Evolutionary conservation across 2,797 vertebrate species (phyloP).

Genomic region (Morus bassanus): DNA sequence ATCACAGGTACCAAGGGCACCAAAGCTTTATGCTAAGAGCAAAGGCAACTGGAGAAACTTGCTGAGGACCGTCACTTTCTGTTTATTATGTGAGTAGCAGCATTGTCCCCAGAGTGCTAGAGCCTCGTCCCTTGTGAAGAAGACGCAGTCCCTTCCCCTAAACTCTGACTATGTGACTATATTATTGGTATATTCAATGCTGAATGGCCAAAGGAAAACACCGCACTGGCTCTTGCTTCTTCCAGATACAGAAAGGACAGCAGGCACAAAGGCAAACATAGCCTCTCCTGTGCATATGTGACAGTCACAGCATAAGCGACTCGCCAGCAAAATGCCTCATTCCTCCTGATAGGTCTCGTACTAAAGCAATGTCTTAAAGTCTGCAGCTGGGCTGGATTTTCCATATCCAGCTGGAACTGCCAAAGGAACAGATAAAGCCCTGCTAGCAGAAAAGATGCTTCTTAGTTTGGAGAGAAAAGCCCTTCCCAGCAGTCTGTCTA

Average conservation of each 20-base stretch:
- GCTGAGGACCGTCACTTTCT: background rate
- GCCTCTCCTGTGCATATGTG: slow-evolving; percentile 25
- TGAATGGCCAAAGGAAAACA: slow-evolving; percentile 28
- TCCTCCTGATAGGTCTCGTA: slow-evolving; percentile 15
- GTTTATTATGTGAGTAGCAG: background rate
- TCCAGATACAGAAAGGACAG: slow-evolving; percentile 34
- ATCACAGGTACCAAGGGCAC: background rate
- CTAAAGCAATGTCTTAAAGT: slow-evolving; percentile 18
- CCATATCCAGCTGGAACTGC: background rate
- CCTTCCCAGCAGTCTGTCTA: background rate
- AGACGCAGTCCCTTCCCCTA: background rate
- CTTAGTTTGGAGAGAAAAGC: background rate
- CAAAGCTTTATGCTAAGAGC: background rate
- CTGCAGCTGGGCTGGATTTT: slow-evolving; percentile 21
- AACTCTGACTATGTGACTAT: background rate
- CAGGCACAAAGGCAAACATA: slow-evolving; percentile 43
- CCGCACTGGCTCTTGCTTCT: background rate
- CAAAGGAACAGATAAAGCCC: slow-evolving; percentile 32
- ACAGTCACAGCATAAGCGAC: background rate
- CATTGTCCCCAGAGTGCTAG: rapidly evolving
- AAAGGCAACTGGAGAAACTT: background rate
- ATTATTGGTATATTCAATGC: background rate
- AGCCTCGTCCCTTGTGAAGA: background rate
- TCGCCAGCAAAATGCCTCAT: background rate
- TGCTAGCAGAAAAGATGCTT: background rate